phyloP scores from a whole-genome alignment of 2,113 vertebrate species.

The Hemiprocne comata region DNA sequence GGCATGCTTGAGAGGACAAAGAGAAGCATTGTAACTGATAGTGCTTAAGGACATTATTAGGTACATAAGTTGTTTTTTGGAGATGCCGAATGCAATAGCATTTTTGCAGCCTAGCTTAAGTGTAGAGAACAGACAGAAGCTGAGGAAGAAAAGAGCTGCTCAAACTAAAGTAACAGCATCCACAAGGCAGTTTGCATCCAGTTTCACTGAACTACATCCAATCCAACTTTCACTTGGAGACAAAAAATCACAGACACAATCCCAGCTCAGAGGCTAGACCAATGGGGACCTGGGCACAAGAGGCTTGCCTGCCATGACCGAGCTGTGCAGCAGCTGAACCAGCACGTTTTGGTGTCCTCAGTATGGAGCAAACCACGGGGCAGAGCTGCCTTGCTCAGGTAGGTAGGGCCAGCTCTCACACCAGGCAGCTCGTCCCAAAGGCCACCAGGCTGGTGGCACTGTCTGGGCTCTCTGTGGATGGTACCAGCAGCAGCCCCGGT shows the following conservation, averaged over 20 bases:
- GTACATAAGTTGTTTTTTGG: background rate
- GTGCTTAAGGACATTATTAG: background rate
- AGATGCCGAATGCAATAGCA: background rate
- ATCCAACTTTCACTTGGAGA: fast-evolving
- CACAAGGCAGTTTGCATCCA: background rate
- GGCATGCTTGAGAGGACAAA: background rate
- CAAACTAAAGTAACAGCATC: background rate
- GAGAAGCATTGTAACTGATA: background rate
- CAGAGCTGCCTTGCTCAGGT: background rate
- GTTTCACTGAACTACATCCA: background rate
- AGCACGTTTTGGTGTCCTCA: background rate
- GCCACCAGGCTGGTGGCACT: background rate
- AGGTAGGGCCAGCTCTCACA: background rate
- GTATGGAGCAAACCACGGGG: fast-evolving
- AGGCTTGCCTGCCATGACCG: fast-evolving
- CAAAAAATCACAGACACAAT: fast-evolving
- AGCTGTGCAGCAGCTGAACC: background rate
- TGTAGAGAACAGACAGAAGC: background rate
- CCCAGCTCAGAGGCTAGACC: background rate
- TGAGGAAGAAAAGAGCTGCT: background rate
- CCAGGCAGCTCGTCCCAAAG: background rate
- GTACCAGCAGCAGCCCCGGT: background rate
- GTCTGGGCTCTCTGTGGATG: background rate
- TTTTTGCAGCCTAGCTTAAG: background rate
- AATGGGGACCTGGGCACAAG: fast-evolving